These are phyloP conservation scores for Galagoides demidoff DNA, from an alignment of 2,797 vertebrate species.

Conservation along the genomic window DNA sequence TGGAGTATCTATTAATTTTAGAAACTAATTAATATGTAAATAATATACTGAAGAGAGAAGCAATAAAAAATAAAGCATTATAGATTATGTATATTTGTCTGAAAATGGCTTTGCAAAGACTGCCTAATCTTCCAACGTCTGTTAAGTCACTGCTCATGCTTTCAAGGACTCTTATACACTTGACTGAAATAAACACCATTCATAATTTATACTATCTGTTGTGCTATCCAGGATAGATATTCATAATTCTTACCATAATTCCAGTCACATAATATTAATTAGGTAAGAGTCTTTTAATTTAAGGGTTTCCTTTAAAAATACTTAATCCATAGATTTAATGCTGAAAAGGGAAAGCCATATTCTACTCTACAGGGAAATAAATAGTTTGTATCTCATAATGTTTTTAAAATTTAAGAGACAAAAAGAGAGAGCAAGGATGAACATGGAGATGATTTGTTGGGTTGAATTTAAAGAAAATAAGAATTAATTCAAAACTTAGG, in stretches of 20 bases:
- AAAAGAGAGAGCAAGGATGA: neutral
- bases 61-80: slow-evolving; percentile 48
- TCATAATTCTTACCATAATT: slow-evolving; percentile 6
- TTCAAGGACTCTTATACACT: neutral
- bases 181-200: slow-evolving; percentile 55
- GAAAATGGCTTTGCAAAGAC: slow-evolving; percentile 6
- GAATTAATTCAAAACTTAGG: slow-evolving; percentile 11
- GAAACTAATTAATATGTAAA: slow-evolving; percentile 51
- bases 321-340: slow-evolving; percentile 36
- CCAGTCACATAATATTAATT: slow-evolving; percentile 25
- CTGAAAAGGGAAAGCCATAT: slow-evolving; percentile 38
- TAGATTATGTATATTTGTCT: neutral
- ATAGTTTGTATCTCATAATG: neutral
- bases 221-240: neutral
- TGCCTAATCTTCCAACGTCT: neutral
- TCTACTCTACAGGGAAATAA: slow-evolving; percentile 36
- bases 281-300: slow-evolving; percentile 27
- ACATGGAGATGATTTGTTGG: neutral
- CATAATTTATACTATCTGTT: slow-evolving; percentile 60
- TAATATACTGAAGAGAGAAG: slow-evolving; percentile 15
- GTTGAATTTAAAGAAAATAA: slow-evolving; percentile 6
- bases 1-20: neutral
- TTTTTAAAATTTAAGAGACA: slow-evolving; percentile 39
- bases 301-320: slow-evolving; percentile 33
- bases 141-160: neutral